These are phyloP conservation scores for Caenorhabditis doughertyi DNA, from an alignment of 2,888 invertebrate genomes.

Conservation along the genomic window DNA sequence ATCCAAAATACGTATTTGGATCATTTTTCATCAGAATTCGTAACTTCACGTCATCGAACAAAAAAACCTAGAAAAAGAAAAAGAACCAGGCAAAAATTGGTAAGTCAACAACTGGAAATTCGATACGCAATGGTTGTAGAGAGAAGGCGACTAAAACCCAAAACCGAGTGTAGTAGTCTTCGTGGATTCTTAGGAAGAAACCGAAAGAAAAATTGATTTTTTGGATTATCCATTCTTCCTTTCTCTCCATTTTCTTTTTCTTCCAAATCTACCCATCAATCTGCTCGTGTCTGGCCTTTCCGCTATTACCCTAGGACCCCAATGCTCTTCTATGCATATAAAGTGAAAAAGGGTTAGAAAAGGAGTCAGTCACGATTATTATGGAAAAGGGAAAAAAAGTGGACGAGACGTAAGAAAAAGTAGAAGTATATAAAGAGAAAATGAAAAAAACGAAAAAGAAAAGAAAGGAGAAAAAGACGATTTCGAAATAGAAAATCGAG, in stretches of 20 bases:
- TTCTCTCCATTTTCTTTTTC: neutral
- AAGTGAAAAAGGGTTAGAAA: slow-evolving; percentile 14
- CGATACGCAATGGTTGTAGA: slow-evolving; percentile 15
- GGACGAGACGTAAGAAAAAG: neutral
- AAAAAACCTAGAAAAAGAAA: slow-evolving; percentile 13
- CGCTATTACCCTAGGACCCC: slow-evolving; percentile 11
- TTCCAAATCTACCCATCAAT: slow-evolving; percentile 56
- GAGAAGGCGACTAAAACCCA: neutral
- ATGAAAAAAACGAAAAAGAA: neutral
- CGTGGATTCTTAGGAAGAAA: neutral
- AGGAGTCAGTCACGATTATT: slow-evolving; percentile 24
- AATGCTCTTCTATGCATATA: slow-evolving; percentile 32
- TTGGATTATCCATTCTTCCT: slow-evolving; percentile 12
- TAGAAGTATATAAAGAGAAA: neutral
- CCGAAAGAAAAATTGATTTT: slow-evolving; percentile 12
- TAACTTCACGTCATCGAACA: slow-evolving; percentile 16
- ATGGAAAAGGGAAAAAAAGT: neutral
- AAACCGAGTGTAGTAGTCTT: neutral
- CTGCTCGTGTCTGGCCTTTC: slow-evolving; percentile 28
- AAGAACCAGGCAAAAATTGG: slow-evolving; percentile 18
- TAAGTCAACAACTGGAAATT: slow-evolving; percentile 37
- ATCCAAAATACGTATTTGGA: neutral
- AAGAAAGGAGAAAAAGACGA: too few species aligned
- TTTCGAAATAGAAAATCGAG: slow-evolving; percentile 5
- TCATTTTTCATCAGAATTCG: slow-evolving; percentile 7